A percentile compares a stretch with the other conserved stretches of the same genome.
phyloP scores from a whole-genome alignment of 2,113 vertebrate species.

The Vanacampus margaritifer region DNA sequence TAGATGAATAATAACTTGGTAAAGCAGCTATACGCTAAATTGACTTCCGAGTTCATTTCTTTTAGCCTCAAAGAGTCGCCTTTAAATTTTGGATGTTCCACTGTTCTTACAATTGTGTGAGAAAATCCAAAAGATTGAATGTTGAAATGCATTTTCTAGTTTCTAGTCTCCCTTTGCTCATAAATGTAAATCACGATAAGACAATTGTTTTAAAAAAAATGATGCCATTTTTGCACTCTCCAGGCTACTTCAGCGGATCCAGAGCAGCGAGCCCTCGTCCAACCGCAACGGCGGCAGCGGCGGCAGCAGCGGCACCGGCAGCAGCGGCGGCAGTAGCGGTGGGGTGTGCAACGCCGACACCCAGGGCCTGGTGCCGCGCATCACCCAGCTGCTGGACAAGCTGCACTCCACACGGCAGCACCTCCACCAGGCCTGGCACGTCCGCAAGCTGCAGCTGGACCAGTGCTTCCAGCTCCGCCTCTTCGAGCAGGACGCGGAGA shows the following conservation, averaged over 20 bases:
- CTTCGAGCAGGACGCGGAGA: constrained; percentile 98
- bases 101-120: too few species aligned
- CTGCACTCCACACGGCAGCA: constrained; percentile 95
- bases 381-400: constrained; percentile 91
- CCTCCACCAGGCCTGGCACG: constrained; percentile 97
- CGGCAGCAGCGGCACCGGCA: constrained; percentile 24
- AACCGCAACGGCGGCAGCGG: constrained; percentile 74
- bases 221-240: not conserved
- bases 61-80: too few species aligned
- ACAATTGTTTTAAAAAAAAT: not conserved
- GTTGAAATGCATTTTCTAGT: too few species aligned
- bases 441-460: constrained; percentile 94
- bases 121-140: too few species aligned
- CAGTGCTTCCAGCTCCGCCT: constrained; percentile 98
- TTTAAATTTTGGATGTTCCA: too few species aligned
- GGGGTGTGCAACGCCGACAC: constrained; percentile 83
- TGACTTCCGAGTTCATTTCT: too few species aligned
- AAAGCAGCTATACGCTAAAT: too few species aligned
- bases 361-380: constrained; percentile 90
- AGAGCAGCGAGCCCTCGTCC: constrained; percentile 91
- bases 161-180: too few species aligned
- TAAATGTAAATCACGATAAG: too few species aligned
- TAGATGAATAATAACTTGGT: too few species aligned
- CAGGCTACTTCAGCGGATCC: constrained; percentile 89
- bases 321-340: constrained; percentile 49